Base-by-base conservation (phyloP, 53 echinoderm and acorn worm genomes). In the Luidia sarsii region DNA sequence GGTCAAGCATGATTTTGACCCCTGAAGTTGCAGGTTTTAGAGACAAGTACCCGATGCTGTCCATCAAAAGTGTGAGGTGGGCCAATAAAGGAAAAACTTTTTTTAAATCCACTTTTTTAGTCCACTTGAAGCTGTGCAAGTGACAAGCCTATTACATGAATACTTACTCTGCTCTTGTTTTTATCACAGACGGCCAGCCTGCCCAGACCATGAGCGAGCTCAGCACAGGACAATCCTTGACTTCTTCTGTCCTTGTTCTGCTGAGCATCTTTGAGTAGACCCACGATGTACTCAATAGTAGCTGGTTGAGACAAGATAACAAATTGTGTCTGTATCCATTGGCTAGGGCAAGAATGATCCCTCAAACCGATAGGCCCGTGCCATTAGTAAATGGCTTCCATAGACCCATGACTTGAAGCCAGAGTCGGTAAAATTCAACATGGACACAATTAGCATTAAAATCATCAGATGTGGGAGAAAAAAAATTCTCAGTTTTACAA, bases 181-280 rank as follows among this genome's bases (percentile, higher is more conserved):
- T 67, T 63, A 65, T 96, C 93, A 57, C 91, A 88, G 23, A 96
- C 93, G 16, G 91, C 93, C 52, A 96, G 69, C 45, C 92, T 66
- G 2, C 91, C 91, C 10, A 96, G 70, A 23, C 93, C 97, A 28
- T 74, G 71, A 11, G 93, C 97, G 60, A 96, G 65, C 69, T 96
- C 96, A 20, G 79, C 67, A 71, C 90, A 88, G 21, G 90, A 91
- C 49, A 93, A 68, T 1, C 97, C 97, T 56, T 88, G 82, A 31
- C 59, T 79, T n/a, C 93, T 50, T 53, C 91, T 81, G 68, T 92
- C 88, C 21, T 86, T 82, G 39, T 85, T 87, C 33, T 82, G 79
- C 33, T 88, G 83, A 30, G 97, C 97, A 46, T 88, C 87, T 67
- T 79, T 71, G 24, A 93, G 70, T 27, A 91, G 63, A 37, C 84